Evolutionary conservation across 1,140 invertebrate species (phyloP), one percentile per base, ranked within the genome.

Genomic region (Drosophila mauritiana): DNA sequence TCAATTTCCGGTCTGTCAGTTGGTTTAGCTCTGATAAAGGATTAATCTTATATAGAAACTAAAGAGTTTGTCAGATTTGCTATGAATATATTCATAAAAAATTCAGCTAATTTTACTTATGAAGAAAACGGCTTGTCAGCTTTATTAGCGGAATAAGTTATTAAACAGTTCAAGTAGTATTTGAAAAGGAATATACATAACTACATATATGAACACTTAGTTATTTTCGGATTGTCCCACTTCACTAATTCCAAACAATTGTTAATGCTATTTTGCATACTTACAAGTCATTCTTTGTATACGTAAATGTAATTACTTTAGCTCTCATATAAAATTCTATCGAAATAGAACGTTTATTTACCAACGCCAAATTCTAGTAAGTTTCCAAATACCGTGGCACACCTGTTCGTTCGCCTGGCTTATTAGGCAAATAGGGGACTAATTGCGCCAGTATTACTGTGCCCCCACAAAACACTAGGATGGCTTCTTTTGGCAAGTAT

Each of bases 1-100:
- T 73, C 20, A 61, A 73, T 73, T 73, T 73, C 54, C 54, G 67
- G 22, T 59, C 45, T 73, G 67, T 52, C 67, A 46, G 69, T 59
- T 43, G 17, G 25, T 27, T 63, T 5, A 12, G n/a, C 31, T 46
- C 15, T 40, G 22, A n/a, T 27, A n/a, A n/a, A 22, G 39, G 17
- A 20, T 56, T 54, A 6, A 54, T 4, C 13, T 55, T 40, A 20
- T 7, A 36, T 13, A 2, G 17, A 10, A 13, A 27, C 27, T 27
- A 27, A 17, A 34, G 20, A 58, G 36, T 20, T 39, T 37, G 51
- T 22, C 51, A 53, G 17, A 6, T 13, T 7, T 20, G 22, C 17
- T 1, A 10, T 4, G 3, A 13, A 40, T 27, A 17, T 17, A 17
- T 17, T 17, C 1, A 17, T 17, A 17, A 0, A 0, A 17, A 17